A percentile compares a stretch with the other conserved stretches of the same genome.
These are phyloP conservation scores for Cryptops parisi DNA, from an alignment of 2,888 invertebrate species.

Conservation along the genomic window DNA sequence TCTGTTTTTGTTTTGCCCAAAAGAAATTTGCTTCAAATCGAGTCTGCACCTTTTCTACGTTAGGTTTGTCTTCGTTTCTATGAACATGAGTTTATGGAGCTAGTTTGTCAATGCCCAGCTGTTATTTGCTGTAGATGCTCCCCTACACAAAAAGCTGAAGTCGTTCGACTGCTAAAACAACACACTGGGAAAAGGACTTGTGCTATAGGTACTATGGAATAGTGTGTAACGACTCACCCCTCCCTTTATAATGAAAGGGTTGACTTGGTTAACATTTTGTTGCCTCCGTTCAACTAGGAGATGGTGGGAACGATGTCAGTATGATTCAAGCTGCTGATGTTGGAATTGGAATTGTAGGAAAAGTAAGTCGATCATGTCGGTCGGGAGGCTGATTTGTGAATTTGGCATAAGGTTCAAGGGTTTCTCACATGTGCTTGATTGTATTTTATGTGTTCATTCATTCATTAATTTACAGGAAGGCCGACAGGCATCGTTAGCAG, in stretches of 20 bases:
- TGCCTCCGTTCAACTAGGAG: too few species aligned
- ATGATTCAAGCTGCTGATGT: slow-evolving; percentile 44
- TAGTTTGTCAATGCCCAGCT: slow-evolving; percentile 54
- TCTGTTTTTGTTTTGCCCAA: background rate
- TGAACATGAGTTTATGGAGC: slow-evolving; percentile 55
- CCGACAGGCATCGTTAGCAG: slow-evolving; percentile 64
- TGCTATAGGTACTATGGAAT: slow-evolving; percentile 23
- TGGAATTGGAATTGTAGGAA: slow-evolving; percentile 75
- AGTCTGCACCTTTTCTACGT: background rate
- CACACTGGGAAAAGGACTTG: slow-evolving; percentile 41
- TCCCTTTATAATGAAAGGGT: too few species aligned
- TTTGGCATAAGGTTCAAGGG: background rate
- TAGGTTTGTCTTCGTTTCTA: slow-evolving; percentile 52
- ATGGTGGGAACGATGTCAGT: slow-evolving; percentile 56
- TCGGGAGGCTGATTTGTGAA: too few species aligned
- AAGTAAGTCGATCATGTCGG: slow-evolving; percentile 18
- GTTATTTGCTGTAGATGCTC: slow-evolving; percentile 61
- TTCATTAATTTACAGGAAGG: slow-evolving; percentile 29
- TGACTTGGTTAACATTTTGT: too few species aligned
- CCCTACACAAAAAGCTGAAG: slow-evolving; percentile 54
- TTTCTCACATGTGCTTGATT: background rate
- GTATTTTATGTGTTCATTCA: background rate
- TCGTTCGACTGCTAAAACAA: slow-evolving; percentile 47
- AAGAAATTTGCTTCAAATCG: too few species aligned
- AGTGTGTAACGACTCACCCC: too few species aligned